These are phyloP conservation scores for Eumeta japonica DNA, from an alignment of 1,140 invertebrate species.

Conservation along the genomic window DNA sequence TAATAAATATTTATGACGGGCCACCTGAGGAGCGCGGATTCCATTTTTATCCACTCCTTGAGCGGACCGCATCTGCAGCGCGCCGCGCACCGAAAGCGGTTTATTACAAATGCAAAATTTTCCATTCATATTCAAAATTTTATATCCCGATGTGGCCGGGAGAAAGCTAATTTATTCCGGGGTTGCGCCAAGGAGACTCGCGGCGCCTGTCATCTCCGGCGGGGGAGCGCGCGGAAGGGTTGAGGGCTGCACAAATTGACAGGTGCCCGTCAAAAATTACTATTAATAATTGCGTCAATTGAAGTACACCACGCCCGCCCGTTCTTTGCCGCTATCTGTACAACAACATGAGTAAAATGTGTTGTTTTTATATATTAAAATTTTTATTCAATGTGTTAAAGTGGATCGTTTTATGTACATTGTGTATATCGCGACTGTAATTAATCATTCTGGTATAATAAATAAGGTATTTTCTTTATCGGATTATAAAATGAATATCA, in stretches of 20 bases:
- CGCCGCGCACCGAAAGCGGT: conserved; percentile 42
- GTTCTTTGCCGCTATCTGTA: background rate
- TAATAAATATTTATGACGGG: conserved; percentile 57
- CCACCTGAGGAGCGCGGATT: conserved; percentile 49
- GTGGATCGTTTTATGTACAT: too few species aligned
- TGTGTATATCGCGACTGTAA: too few species aligned
- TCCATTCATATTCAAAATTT: conserved; percentile 87
- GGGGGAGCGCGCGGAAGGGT: conserved; percentile 35
- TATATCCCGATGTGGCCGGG: conserved; percentile 69
- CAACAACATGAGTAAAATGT: background rate
- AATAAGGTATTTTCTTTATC: too few species aligned
- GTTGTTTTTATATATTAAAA: background rate
- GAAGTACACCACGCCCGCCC: conserved; percentile 3
- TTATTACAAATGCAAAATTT: conserved; percentile 83
- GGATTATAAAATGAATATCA: too few species aligned
- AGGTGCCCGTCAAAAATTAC: conserved; percentile 56
- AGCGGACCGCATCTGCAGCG: conserved; percentile 44
- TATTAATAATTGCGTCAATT: conserved; percentile 53
- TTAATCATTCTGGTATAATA: too few species aligned
- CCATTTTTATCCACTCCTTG: conserved; percentile 44
- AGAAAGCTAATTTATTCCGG: conserved; percentile 66
- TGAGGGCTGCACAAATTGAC: conserved; percentile 50
- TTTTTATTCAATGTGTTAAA: too few species aligned
- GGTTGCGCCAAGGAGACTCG: conserved; percentile 44
- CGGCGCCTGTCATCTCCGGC: conserved; percentile 41